Conservation (phyloP, 2,888 invertebrate species). For the Julus scanicus region DNA sequence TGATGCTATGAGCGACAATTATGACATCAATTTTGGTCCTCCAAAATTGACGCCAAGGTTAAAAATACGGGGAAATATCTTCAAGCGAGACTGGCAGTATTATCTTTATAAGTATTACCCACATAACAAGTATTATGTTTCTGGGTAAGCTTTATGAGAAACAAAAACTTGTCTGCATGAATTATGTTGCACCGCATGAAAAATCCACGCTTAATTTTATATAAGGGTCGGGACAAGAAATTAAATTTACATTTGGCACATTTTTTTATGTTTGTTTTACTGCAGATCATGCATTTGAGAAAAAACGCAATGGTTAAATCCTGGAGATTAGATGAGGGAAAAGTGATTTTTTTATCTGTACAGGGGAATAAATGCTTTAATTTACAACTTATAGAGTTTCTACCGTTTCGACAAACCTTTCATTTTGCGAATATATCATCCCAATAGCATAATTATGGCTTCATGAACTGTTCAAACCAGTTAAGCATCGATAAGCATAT, state of each 20-base stretch:
- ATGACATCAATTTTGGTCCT: neutral
- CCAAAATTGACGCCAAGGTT: neutral
- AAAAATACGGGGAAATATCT: neutral
- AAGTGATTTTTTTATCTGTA: neutral
- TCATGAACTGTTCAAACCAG: neutral
- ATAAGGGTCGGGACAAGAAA: neutral
- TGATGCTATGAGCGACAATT: neutral
- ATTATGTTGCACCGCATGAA: neutral
- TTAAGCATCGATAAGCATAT: neutral
- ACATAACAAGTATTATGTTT: neutral
- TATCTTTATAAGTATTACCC: neutral
- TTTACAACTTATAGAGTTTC: neutral
- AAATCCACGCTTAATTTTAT: neutral
- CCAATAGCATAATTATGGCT: neutral
- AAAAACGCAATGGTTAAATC: neutral
- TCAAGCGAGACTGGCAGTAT: neutral
- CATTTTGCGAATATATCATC: neutral
- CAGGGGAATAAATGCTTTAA: neutral
- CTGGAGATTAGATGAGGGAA: neutral
- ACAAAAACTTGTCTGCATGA: neutral
- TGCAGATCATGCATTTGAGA: neutral
- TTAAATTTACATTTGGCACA: constrained; percentile 34
- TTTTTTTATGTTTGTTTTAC: neutral
- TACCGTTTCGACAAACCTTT: neutral
- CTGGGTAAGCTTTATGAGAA: neutral